Evolutionary conservation across 2,797 vertebrate species (phyloP).

Genomic region (Tangara arthus): DNA sequence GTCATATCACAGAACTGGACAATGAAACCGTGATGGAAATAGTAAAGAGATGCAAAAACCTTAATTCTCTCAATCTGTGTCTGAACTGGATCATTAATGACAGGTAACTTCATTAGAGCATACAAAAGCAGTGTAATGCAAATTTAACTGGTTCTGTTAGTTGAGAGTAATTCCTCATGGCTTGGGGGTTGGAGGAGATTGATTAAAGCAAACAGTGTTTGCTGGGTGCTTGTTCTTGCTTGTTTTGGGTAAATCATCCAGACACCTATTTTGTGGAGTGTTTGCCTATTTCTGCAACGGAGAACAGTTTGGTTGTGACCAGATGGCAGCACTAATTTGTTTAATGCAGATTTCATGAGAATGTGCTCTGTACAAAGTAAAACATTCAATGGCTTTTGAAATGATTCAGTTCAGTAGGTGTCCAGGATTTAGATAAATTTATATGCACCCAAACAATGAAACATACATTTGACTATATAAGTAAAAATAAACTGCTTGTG

Average conservation of each 20-base stretch:
- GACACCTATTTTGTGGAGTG: neutral
- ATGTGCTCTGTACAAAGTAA: neutral
- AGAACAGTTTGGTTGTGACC: neutral
- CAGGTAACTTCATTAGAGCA: constrained; percentile 78
- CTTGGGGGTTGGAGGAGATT: neutral
- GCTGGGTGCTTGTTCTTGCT: neutral
- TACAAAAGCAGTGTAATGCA: neutral
- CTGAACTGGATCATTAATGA: constrained; percentile 99
- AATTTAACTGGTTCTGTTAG: neutral
- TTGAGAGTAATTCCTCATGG: neutral
- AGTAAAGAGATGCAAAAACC: constrained; percentile 92
- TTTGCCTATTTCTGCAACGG: neutral
- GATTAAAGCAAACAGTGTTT: neutral
- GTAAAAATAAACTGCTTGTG: neutral
- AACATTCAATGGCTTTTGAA: neutral
- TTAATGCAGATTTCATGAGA: neutral
- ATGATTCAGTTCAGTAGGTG: neutral
- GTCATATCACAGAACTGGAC: constrained; percentile 97
- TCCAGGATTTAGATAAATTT: neutral
- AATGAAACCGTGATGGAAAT: constrained; percentile 98
- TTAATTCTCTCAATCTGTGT: constrained; percentile 96
- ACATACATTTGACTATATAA: neutral
- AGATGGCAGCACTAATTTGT: neutral
- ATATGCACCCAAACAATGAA: neutral
- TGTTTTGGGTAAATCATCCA: neutral